Percentiles rank a stretch among this genome's conserved stretches.
phyloP scores from a whole-genome alignment of 1,140 invertebrate genomes.

The Cherax quadricarinatus region DNA sequence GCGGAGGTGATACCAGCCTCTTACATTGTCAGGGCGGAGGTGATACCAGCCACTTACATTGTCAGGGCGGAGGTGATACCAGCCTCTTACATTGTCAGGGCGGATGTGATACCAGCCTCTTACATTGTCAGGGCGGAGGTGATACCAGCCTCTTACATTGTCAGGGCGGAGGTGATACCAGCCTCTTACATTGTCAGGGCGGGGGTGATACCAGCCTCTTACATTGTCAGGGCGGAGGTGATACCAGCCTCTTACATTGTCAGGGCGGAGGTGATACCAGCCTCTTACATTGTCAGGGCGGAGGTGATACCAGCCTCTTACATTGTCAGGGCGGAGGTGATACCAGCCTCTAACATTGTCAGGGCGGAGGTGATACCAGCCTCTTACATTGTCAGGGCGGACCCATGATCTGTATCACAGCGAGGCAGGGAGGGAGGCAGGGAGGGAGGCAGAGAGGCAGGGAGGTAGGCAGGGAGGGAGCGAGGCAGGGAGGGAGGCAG shows the following conservation, averaged over 20 bases:
- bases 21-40: too few species aligned
- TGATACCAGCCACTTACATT: not conserved
- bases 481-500: not conserved
- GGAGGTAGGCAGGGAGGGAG: slow-evolving; percentile 12
- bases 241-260: not conserved
- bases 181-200: slow-evolving; percentile 14
- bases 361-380: slow-evolving; percentile 3
- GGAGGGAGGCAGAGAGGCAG: not conserved
- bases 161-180: slow-evolving; percentile 14
- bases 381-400: slow-evolving; percentile 27
- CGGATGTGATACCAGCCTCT: not conserved
- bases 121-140: slow-evolving; percentile 19
- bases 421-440: not conserved
- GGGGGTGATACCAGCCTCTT: too few species aligned
- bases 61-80: slow-evolving; percentile 22
- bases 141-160: too few species aligned
- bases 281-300: too few species aligned
- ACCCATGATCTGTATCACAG: not conserved
- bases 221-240: slow-evolving; percentile 32
- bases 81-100: too few species aligned
- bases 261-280: slow-evolving; percentile 23
- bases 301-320: not conserved
- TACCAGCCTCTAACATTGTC: too few species aligned
- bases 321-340: slow-evolving; percentile 20
- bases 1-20: too few species aligned